Base-by-base conservation (phyloP, 1,140 invertebrate species). In the Drosophila tropicalis region DNA sequence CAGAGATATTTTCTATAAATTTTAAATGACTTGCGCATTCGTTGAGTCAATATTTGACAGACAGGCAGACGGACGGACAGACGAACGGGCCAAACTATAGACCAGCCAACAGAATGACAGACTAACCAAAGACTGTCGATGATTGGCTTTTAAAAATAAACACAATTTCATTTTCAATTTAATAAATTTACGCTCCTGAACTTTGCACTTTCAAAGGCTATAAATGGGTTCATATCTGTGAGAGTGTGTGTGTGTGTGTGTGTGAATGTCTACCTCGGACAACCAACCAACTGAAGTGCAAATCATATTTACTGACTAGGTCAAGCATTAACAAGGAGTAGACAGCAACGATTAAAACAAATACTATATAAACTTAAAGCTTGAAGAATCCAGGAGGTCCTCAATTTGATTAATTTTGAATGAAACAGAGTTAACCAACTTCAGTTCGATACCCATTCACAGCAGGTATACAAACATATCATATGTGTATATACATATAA, bases 151-250 rank as follows among this genome's bases (percentile, higher is more conserved):
- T 41, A 40, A 76, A 82, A 79, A 76, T 76, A 74, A 82, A 73
- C 71, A 83, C 76, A 79, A 76, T 76, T 82, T 79, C 51, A 70
- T 63, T 79, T 83, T 83, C 64, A 71, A 79, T 76, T 83, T 87
- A 76, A 70, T 71, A 73, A 79, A 70, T 76, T 76, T 65, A 44
- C 29, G 77, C 63, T 55, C 47, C 56, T 76, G 62, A 84, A 66
- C 79, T 76, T 58, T 70, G 71, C 22, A 17, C 70, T 62, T 57
- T 65, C 62, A 47, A 56, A 13, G 44, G 6, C 17, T 55, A 34
- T n/a, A 57, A 65, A 58, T 65, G 56, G 12, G 47, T 54, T 39
- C n/a, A n/a, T n/a, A n/a, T n/a, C n/a, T n/a, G n/a, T n/a, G n/a
- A n/a, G n/a, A 3, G 22, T 25, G 22, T 25, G 22, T 29, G 5